A percentile compares a stretch with the other conserved stretches of the same genome.
These are phyloP conservation scores for Lepilemur septentrionalis DNA, from an alignment of 2,797 vertebrate genomes.

Conservation along the genomic window DNA sequence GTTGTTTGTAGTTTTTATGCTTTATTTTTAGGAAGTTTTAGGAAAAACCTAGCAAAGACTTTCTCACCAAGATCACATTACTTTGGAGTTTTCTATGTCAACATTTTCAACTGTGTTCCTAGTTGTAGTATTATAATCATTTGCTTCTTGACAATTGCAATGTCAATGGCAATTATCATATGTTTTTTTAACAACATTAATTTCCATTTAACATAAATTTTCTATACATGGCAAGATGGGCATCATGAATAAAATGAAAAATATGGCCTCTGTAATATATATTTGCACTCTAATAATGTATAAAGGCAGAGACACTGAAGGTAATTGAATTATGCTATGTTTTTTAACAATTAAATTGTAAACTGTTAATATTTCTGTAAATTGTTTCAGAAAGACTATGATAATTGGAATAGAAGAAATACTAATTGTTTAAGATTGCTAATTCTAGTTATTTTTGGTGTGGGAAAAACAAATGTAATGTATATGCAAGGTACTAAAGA, in stretches of 20 bases:
- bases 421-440: neutral
- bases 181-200: neutral
- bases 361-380: neutral
- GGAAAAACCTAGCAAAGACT: neutral
- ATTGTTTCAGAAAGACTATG: neutral
- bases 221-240: neutral
- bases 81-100: neutral
- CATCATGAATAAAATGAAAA: neutral
- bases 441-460: neutral
- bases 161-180: neutral
- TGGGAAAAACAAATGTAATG: neutral
- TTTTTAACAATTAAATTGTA: neutral
- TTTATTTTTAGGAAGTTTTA: neutral
- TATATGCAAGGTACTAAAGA: neutral
- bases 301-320: neutral
- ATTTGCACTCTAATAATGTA: neutral
- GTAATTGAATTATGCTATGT: neutral
- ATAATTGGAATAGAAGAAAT: neutral
- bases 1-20: neutral
- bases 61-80: neutral
- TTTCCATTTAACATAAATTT: neutral
- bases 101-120: neutral
- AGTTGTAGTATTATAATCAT: neutral
- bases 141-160: neutral
- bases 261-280: neutral